Conservation (phyloP, 2,797 vertebrate genomes). For the Centropyge bicolor region DNA sequence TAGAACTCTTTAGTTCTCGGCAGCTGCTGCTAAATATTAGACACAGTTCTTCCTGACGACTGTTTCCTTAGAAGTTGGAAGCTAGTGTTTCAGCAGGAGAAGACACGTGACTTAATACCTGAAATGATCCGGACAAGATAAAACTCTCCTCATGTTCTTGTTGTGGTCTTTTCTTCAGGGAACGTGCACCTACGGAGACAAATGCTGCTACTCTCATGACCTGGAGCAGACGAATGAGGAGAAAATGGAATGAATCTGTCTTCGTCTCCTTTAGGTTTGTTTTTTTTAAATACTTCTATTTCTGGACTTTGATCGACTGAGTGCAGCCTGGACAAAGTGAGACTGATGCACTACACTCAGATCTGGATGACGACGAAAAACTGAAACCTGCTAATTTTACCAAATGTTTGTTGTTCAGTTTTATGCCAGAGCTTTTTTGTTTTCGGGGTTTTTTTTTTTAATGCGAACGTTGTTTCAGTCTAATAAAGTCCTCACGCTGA, state of each 20-base stretch:
- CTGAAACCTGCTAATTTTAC: background rate
- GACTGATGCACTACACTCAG: background rate
- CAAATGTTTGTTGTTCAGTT: background rate
- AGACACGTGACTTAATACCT: background rate
- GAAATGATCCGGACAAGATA: background rate
- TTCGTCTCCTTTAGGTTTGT: background rate
- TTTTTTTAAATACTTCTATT: conserved; percentile 24
- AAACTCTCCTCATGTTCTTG: background rate
- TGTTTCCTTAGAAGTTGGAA: background rate
- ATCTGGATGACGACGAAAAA: background rate
- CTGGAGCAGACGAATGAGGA: conserved; percentile 38
- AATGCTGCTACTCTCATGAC: conserved; percentile 89
- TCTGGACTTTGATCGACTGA: background rate
- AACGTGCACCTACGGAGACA: conserved; percentile 81
- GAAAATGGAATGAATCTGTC: conserved; percentile 57
- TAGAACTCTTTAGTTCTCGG: background rate
- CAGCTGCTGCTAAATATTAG: background rate
- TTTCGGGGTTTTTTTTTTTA: conserved; percentile 12
- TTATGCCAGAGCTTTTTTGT: background rate
- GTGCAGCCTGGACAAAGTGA: background rate
- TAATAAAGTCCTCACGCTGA: conserved; percentile 64
- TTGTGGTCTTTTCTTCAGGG: conserved; percentile 80
- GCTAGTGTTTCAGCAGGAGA: background rate
- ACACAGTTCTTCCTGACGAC: no score
- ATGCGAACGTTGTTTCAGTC: conserved; percentile 28